Percentiles rank a stretch among this genome's conserved stretches.
Evolutionary conservation across 2,888 invertebrate genomes (phyloP).

Genomic region (Pachliopta kotzebuea): DNA sequence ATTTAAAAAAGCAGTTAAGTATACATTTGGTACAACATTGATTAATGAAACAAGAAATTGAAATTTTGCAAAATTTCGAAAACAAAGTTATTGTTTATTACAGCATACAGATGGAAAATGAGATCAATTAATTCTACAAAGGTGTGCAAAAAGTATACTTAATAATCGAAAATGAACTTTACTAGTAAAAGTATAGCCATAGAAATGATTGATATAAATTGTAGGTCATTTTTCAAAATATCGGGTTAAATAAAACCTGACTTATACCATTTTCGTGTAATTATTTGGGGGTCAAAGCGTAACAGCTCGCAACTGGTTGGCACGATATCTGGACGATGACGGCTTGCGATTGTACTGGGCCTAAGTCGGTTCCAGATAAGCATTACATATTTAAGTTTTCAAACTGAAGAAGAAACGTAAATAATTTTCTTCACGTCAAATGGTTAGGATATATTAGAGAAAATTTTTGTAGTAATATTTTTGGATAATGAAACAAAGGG

Average conservation of each 20-base stretch:
- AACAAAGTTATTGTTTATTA: too few species aligned
- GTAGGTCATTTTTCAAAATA: conserved; percentile 42
- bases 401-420: too few species aligned
- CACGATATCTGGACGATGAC: conserved; percentile 47
- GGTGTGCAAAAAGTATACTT: too few species aligned
- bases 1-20: conserved; percentile 20
- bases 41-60: background rate
- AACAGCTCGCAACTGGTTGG: conserved; percentile 51
- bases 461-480: too few species aligned
- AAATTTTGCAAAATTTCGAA: too few species aligned
- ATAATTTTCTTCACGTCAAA: too few species aligned
- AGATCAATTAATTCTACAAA: too few species aligned
- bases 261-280: conserved; percentile 41
- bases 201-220: conserved; percentile 23
- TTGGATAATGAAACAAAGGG: too few species aligned
- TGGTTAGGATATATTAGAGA: too few species aligned
- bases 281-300: conserved; percentile 47
- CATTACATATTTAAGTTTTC: background rate
- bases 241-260: conserved; percentile 31
- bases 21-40: conserved; percentile 1
- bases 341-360: conserved; percentile 44
- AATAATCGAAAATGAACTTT: background rate
- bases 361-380: background rate
- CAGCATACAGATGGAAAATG: too few species aligned
- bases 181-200: background rate